A percentile compares a stretch with the other conserved stretches of the same genome.
Conservation (phyloP, 2,888 invertebrate genomes). For the Morpho deidamia region DNA sequence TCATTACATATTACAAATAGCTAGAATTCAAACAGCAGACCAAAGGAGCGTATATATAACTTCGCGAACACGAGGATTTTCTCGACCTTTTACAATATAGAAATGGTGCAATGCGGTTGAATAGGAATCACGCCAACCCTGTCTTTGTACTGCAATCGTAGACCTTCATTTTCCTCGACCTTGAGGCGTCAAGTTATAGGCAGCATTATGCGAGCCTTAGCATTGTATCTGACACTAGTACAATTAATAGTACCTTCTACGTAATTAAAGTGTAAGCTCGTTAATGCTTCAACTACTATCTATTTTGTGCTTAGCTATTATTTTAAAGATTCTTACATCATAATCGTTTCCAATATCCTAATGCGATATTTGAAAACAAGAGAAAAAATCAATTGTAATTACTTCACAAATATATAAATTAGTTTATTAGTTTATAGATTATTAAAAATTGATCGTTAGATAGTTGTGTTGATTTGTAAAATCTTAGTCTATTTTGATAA, state of each 20-base stretch:
- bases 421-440: no score
- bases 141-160: constrained; percentile 47
- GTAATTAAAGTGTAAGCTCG: not conserved
- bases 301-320: constrained; percentile 22
- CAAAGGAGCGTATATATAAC: constrained; percentile 2
- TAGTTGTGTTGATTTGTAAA: no score
- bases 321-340: constrained; percentile 27
- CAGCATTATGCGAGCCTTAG: constrained; percentile 21
- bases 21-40: not conserved
- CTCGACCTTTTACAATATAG: constrained; percentile 46
- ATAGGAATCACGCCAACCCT: constrained; percentile 53
- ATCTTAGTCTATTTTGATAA: no score
- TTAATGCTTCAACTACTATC: constrained; percentile 8
- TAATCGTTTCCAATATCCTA: constrained; percentile 27
- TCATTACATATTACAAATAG: not conserved
- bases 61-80: constrained; percentile 49
- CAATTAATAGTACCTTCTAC: constrained; percentile 5
- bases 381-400: constrained; percentile 10
- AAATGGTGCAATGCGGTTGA: constrained; percentile 64
- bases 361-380: constrained; percentile 24
- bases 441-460: no score
- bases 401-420: no score
- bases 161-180: constrained; percentile 41
- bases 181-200: constrained; percentile 37
- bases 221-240: constrained; percentile 4